These are phyloP conservation scores for Rafetus swinhoei DNA, from an alignment of 2,113 vertebrate genomes.

Conservation along the genomic window DNA sequence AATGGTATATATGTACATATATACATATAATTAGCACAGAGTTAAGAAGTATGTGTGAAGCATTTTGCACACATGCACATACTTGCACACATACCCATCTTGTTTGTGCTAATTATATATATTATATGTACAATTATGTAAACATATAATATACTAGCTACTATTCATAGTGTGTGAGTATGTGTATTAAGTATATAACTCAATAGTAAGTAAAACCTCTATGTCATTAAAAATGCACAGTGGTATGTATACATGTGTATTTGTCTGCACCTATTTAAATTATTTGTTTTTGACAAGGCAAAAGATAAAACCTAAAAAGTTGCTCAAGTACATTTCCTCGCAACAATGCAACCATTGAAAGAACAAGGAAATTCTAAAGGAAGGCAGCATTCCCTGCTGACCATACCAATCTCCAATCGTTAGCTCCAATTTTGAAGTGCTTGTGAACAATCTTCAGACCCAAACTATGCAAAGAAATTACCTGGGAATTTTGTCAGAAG, in stretches of 20 bases:
- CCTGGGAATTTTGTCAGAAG: not conserved
- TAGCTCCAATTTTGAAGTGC: not conserved
- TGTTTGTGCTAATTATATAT: not conserved
- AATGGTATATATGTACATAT: too few species aligned
- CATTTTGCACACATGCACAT: not conserved
- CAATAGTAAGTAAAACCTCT: not conserved
- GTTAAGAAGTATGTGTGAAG: too few species aligned
- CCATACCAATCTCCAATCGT: not conserved
- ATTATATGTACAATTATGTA: not conserved
- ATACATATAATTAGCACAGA: too few species aligned
- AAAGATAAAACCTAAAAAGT: not conserved
- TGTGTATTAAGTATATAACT: not conserved
- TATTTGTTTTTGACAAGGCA: not conserved
- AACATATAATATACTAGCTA: not conserved
- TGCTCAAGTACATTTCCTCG: not conserved
- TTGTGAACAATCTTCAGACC: not conserved
- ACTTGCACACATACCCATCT: not conserved
- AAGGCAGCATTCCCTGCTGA: not conserved
- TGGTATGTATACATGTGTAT: not conserved
- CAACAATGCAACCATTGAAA: not conserved
- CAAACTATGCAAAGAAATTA: slow-evolving; percentile 2
- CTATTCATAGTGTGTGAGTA: not conserved
- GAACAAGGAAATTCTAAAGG: not conserved
- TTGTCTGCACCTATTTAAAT: rapidly evolving
- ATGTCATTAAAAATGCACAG: not conserved